Conservation (phyloP, 2,797 vertebrate species). For the Pipistrellus kuhlii region DNA sequence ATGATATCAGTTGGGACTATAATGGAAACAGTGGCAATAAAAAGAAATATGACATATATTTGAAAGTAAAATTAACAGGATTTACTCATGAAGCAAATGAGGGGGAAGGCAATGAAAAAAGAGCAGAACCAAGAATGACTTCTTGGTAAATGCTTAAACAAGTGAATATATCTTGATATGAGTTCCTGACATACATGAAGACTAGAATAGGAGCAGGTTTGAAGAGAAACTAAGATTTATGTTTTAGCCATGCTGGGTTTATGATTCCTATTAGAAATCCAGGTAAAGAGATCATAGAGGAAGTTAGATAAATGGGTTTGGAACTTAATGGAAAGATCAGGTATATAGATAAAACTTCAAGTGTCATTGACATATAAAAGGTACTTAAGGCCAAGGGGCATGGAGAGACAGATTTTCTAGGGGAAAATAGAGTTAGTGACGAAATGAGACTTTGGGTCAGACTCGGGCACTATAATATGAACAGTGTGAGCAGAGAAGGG, state of each 20-base stretch:
- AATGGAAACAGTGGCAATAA: neutral
- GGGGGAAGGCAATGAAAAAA: neutral
- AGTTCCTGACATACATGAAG: neutral
- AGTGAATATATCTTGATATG: neutral
- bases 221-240: neutral
- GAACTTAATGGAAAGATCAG: neutral
- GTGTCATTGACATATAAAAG: neutral
- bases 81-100: neutral
- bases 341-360: neutral
- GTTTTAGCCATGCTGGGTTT: neutral
- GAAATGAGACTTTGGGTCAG: neutral
- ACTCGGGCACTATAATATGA: neutral
- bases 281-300: neutral
- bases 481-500: neutral
- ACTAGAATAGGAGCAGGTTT: neutral
- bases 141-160: neutral
- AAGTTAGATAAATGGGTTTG: conserved; percentile 4
- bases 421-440: neutral
- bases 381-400: neutral
- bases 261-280: neutral
- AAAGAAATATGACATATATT: neutral
- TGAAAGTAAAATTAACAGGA: conserved; percentile 34
- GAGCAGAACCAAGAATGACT: neutral
- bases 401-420: neutral
- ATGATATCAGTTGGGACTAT: neutral